Conservation (phyloP, 1,140 invertebrate genomes). For the Ceratina calcarata region DNA sequence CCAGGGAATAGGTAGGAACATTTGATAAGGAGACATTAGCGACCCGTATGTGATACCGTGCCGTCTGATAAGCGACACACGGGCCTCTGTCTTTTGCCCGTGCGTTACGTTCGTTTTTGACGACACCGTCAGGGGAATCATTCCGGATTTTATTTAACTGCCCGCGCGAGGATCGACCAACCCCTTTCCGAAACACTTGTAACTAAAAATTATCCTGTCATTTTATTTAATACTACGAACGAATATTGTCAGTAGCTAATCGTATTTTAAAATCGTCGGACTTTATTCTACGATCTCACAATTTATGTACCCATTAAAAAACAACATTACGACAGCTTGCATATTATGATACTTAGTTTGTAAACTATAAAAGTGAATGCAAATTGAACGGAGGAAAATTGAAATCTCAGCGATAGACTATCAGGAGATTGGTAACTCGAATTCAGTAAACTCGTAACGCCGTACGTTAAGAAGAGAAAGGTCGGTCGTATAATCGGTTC, state of each 20-base stretch:
- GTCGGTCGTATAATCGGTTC: conserved; percentile 33
- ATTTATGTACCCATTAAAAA: no score
- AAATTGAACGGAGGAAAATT: not conserved
- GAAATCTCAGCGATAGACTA: conserved; percentile 5
- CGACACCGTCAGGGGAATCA: conserved; percentile 45
- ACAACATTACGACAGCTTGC: no score
- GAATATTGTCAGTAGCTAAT: no score
- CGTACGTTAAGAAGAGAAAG: conserved; percentile 46
- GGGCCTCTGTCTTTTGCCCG: conserved; percentile 61
- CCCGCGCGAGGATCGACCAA: not conserved
- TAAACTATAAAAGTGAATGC: not conserved
- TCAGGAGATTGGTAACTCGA: conserved; percentile 18
- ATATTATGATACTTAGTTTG: not conserved
- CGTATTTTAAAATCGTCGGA: no score
- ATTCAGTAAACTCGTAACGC: conserved; percentile 6
- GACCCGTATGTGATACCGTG: conserved; percentile 79
- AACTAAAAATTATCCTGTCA: no score
- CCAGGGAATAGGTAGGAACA: conserved; percentile 71
- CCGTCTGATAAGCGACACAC: conserved; percentile 71
- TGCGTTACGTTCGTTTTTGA: conserved; percentile 63
- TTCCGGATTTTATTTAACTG: not conserved
- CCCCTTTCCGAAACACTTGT: no score
- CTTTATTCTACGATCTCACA: no score
- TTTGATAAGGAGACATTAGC: conserved; percentile 80
- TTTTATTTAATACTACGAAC: no score